phyloP scores from a whole-genome alignment of 2,113 vertebrate species.

The Aegotheles bennettii region DNA sequence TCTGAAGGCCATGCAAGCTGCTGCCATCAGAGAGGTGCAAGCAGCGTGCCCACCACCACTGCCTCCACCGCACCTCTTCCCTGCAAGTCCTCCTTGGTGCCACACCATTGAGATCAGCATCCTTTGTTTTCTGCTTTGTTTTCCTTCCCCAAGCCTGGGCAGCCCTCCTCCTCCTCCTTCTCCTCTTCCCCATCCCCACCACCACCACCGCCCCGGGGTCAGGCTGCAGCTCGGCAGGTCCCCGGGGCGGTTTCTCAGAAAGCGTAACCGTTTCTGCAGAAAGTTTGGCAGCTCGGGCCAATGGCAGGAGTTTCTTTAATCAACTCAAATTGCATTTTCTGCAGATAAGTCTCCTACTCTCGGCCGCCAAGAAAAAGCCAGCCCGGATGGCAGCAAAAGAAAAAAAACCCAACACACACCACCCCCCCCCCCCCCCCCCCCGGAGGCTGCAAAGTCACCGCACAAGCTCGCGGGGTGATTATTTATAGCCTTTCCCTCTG shows the following conservation, averaged over 20 bases:
- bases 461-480: slow-evolving; percentile 31
- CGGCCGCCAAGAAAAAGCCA: neutral
- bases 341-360: slow-evolving; percentile 22
- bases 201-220: fast-evolving
- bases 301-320: slow-evolving; percentile 38
- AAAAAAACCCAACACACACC: neutral
- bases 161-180: neutral
- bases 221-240: neutral
- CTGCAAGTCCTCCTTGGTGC: fast-evolving
- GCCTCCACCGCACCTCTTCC: neutral
- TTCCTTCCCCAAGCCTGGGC: neutral
- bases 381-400: neutral
- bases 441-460: slow-evolving; percentile 48
- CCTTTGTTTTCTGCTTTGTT: neutral
- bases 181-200: neutral
- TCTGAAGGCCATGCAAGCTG: neutral
- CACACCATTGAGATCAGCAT: neutral
- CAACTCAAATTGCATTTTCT: slow-evolving; percentile 33
- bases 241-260: neutral
- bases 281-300: neutral
- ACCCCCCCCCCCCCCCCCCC: neutral
- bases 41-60: neutral
- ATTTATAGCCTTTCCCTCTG: slow-evolving; percentile 55
- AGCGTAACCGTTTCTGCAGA: neutral
- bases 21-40: neutral